These are phyloP conservation scores for Melinaea marsaeus DNA, from an alignment of 2,888 invertebrate species.

Conservation along the genomic window DNA sequence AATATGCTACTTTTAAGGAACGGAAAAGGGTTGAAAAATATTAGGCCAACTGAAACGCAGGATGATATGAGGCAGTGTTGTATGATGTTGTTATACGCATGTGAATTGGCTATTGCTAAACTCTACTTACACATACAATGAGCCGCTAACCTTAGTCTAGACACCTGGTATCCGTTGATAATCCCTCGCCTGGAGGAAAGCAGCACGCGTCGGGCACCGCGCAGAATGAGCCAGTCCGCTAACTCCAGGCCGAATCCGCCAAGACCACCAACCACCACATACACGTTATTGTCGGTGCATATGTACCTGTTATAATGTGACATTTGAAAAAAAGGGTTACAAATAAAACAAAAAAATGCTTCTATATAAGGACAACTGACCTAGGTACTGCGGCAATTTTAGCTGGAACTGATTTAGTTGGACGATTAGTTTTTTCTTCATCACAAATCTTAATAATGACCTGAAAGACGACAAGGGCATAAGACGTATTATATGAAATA, in stretches of 20 bases:
- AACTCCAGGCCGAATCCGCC: slow-evolving; percentile 96
- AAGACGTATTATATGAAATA: not conserved
- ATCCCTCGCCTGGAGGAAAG: slow-evolving; percentile 89
- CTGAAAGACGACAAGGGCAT: slow-evolving; percentile 35
- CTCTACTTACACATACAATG: not conserved
- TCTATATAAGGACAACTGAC: slow-evolving; percentile 38
- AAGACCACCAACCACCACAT: slow-evolving; percentile 87
- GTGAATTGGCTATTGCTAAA: too few species aligned
- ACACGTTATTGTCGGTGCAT: slow-evolving; percentile 66
- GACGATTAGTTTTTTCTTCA: slow-evolving; percentile 55
- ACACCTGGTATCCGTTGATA: slow-evolving; percentile 88
- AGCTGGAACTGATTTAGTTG: slow-evolving; percentile 44
- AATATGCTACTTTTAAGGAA: too few species aligned
- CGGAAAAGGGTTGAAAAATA: too few species aligned
- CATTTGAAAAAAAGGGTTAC: not conserved
- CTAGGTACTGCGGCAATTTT: slow-evolving; percentile 62
- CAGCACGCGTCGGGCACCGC: slow-evolving; percentile 88
- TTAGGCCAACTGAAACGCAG: too few species aligned
- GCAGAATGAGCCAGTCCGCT: slow-evolving; percentile 89
- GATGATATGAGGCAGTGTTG: too few species aligned
- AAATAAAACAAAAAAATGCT: not conserved
- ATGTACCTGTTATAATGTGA: slow-evolving; percentile 56
- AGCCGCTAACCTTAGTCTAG: slow-evolving; percentile 78
- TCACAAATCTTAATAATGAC: slow-evolving; percentile 77
- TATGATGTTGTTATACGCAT: too few species aligned